Base-by-base conservation (phyloP, 2,888 invertebrate species). In the Melinaea marsaeus region DNA sequence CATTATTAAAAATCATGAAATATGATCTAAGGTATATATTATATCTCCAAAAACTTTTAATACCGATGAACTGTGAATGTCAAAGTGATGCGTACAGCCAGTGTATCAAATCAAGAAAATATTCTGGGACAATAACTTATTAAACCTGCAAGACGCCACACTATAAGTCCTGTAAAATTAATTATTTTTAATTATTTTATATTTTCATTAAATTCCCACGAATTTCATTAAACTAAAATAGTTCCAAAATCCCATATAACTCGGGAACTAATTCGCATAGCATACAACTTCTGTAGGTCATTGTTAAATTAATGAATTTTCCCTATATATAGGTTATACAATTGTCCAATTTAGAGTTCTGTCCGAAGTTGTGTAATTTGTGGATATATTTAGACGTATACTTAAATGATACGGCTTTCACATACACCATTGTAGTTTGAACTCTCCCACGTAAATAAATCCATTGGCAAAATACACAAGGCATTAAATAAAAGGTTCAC, bases 401-500 rank as follows among this genome's bases (percentile, higher is more conserved):
- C 35, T 60, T 9, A 45, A 51, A 60, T 37, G 33, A 45, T 35
- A 55, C 51, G 11, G 42, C 35, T 58, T 32, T 60, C 45, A 55
- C 48, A 7, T 48, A n/a, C 3, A 55, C 60, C 51, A 60, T 55
- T 60, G 33, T 60, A 55, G 55, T 55, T 60, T 60, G 60, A 55
- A 4, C 60, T 55, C 42, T 33, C 45, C 9, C n/a, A n/a, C n/a
- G 32, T 54, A 55, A 55, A 60, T 45, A 45, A 60, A 55, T 33
- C n/a, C 45, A 60, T 60, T 45, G 32, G 45, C 32, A 51, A 45
- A 32, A 5, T 45, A 34, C 37, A 2, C 45, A 42, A n/a, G 13
- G 32, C 45, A 5, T 32, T 33, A 42, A 32, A 13, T 54, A 59
- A 59, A 59, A 22, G 42, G 59, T 22, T 37, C 42, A 42, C 34